Evolutionary conservation across 1,140 invertebrate genomes (phyloP), one percentile per base, ranked within the genome.

Genomic region (Arctopsyche grandis): DNA sequence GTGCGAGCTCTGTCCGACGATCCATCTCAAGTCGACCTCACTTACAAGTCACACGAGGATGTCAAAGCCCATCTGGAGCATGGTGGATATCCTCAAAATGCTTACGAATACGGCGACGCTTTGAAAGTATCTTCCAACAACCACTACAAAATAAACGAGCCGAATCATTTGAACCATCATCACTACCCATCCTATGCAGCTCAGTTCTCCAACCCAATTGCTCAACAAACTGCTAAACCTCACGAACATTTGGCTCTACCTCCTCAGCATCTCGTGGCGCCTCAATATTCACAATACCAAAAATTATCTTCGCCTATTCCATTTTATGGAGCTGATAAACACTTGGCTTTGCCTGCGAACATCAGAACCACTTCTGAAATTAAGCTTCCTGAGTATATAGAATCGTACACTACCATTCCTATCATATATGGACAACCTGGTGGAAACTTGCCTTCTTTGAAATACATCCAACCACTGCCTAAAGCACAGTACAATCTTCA

Each of bases 371-470:
- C 29, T 12, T 24, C 77, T 10, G 69, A 79, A 52, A 69, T 81
- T 22, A 79, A 81, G 43, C n/a, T 79, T 69, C 60, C 79, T 10
- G 75, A 80, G 12, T 81, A 70, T 48, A 14, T 66, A 12, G 69
- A 77, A n/a, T 46, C 63, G 7, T 81, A 77, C 43, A 48, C 48
- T 4, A 74, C 73, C 10, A 74, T 79, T 48, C 80, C 80, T 21
- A 69, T 79, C 38, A 74, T 81, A 10, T 81, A 81, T 24, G 77
- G 75, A 29, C 80, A 81, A 74, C 29, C 77, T 7, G 71, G 46
- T 38, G 66, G 52, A 16, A 52, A 22, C 12, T 56, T 78, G 22
- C 77, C 43, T 9, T 73, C 71, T 16, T 19, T 79, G 19, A 79
- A 81, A 52, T 78, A 70, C 21, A 52, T 70, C 7, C 78, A 81